Percentiles rank a stretch among this genome's conserved stretches.
Conservation (phyloP, 2,113 vertebrate genomes). For the Cyprinodon tularosa region DNA sequence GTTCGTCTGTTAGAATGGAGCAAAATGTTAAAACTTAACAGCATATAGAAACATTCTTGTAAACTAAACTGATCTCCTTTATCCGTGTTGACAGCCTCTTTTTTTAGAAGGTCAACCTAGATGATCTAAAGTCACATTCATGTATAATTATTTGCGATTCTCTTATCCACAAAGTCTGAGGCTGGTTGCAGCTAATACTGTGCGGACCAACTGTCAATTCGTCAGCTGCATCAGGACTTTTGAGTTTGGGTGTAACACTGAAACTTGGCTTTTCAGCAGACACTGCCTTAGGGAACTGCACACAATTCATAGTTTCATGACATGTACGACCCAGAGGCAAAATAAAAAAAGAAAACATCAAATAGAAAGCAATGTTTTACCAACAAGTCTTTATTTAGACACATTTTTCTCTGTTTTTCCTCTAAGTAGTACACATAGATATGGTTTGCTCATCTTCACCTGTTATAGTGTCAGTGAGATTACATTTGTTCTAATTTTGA, state of each 20-base stretch:
- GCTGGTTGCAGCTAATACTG: not conserved
- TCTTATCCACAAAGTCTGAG: not conserved
- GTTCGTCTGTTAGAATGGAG: not conserved
- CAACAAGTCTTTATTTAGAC: too few relatives aligned
- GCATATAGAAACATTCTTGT: not conserved
- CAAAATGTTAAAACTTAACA: not conserved
- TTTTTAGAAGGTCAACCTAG: not conserved
- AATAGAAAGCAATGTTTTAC: not conserved
- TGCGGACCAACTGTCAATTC: not conserved
- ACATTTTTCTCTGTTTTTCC: too few relatives aligned
- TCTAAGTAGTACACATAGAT: not conserved
- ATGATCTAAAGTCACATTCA: not conserved
- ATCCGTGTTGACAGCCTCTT: not conserved
- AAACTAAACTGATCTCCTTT: not conserved
- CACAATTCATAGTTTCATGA: slow-evolving; percentile 4
- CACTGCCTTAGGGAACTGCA: slow-evolving; percentile 8
- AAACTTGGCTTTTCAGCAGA: not conserved
- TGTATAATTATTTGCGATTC: not conserved
- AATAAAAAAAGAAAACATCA: not conserved
- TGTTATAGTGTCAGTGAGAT: not conserved
- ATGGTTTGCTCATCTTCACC: not conserved
- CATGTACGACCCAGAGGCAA: not conserved
- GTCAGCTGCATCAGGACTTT: not conserved
- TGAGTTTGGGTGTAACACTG: not conserved
- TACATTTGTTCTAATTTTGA: too few relatives aligned